A percentile compares a stretch with the other conserved stretches of the same genome.
These are phyloP conservation scores for Apodemia duryi DNA, from an alignment of 2,888 invertebrate species.

Conservation along the genomic window DNA sequence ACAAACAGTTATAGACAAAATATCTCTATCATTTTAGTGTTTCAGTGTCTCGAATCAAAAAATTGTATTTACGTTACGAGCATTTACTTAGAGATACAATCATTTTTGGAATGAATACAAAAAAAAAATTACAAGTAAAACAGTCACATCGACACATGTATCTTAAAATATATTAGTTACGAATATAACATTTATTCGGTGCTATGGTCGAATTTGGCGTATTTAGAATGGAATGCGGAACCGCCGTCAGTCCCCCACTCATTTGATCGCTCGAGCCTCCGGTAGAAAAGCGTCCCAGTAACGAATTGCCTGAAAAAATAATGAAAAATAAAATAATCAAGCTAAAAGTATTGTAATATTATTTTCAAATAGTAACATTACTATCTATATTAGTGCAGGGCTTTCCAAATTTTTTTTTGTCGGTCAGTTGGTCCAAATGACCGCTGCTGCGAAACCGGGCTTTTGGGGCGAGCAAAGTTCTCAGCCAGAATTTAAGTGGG, in stretches of 20 bases:
- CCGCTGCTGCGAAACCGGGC: no score
- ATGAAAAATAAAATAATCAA: not conserved
- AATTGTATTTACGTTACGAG: conserved; percentile 3
- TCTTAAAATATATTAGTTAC: conserved; percentile 15
- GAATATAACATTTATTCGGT: conserved; percentile 21
- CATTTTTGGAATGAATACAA: conserved; percentile 20
- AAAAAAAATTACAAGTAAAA: conserved; percentile 3
- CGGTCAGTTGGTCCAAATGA: no score
- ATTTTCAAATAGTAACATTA: no score
- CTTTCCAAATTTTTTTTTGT: no score
- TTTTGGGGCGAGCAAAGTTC: no score
- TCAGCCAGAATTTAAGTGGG: no score
- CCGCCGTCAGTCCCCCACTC: conserved; percentile 61
- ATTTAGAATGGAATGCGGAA: conserved; percentile 31
- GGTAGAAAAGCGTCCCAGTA: conserved; percentile 98
- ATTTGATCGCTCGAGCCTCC: conserved; percentile 95
- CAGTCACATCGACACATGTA: conserved; percentile 9
- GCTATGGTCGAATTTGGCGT: conserved; percentile 34
- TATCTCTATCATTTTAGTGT: not conserved
- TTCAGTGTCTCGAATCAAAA: conserved; percentile 34
- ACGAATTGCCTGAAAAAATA: conserved; percentile 85
- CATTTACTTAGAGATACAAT: not conserved
- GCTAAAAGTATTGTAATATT: no score
- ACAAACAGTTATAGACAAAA: no score
- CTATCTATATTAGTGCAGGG: no score